Evolutionary conservation across 2,797 vertebrate genomes (phyloP).

Genomic region (Lagorchestes hirsutus): DNA sequence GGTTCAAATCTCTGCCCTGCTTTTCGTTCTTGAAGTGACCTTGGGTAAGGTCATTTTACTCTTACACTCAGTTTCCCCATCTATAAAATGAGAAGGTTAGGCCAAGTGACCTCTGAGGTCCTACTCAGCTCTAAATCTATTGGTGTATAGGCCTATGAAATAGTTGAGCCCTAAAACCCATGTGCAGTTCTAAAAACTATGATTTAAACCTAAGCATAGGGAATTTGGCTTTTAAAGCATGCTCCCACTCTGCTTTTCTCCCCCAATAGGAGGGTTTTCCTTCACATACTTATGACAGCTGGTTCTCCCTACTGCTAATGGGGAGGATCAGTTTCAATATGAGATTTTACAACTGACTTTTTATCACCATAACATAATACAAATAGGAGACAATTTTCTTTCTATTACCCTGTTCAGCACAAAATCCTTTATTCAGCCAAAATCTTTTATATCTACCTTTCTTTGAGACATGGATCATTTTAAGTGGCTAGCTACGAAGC

Average conservation of each 20-base stretch:
- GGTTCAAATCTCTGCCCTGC: not conserved
- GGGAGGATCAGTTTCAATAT: slow-evolving; percentile 20
- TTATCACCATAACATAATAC: slow-evolving; percentile 11
- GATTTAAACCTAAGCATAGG: not conserved
- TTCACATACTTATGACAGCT: slow-evolving; percentile 16
- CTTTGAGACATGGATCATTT: not conserved
- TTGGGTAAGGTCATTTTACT: not conserved
- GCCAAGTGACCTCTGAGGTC: not conserved
- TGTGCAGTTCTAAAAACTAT: not conserved
- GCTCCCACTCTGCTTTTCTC: slow-evolving; percentile 6
- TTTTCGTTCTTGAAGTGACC: not conserved
- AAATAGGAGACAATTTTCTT: not conserved
- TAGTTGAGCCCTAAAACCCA: not conserved
- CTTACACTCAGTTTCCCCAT: not conserved
- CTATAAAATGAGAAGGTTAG: not conserved
- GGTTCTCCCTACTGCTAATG: not conserved
- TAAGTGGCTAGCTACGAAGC: slow-evolving; percentile 1
- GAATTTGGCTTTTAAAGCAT: not conserved
- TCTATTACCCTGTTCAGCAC: slow-evolving; percentile 21
- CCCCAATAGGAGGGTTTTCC: slow-evolving; percentile 21
- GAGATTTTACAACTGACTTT: slow-evolving; percentile 7
- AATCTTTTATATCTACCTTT: slow-evolving; percentile 17
- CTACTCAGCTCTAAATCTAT: not conserved
- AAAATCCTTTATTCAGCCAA: not conserved
- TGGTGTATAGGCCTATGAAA: not conserved